These are phyloP conservation scores for Phainopepla nitens DNA, from an alignment of 2,113 vertebrate genomes.

Conservation along the genomic window DNA sequence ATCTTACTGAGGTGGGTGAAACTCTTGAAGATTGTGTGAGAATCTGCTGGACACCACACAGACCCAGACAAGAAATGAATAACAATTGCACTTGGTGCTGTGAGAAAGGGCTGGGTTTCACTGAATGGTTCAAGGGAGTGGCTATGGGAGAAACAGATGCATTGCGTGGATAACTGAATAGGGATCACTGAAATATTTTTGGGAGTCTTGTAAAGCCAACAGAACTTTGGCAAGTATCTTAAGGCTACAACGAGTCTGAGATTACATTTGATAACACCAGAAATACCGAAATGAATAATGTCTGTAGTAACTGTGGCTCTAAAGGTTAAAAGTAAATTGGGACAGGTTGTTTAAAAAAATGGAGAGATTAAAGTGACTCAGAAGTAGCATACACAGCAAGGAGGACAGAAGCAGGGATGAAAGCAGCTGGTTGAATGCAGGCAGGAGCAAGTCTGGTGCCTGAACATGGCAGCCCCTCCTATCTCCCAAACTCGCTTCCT, in stretches of 20 bases:
- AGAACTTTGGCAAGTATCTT: neutral
- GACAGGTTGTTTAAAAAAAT: neutral
- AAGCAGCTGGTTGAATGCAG: neutral
- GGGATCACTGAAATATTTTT: neutral
- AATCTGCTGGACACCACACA: neutral
- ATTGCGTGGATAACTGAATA: neutral
- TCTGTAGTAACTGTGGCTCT: neutral
- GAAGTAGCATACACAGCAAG: neutral
- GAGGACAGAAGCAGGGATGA: neutral
- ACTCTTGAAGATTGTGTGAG: neutral
- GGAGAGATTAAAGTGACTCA: neutral
- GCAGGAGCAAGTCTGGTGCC: neutral
- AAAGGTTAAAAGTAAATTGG: neutral
- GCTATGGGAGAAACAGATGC: neutral
- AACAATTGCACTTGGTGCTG: neutral
- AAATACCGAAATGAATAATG: neutral
- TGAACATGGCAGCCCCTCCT: neutral
- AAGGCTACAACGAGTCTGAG: neutral
- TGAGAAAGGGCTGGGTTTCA: neutral
- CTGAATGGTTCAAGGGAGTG: fast-evolving
- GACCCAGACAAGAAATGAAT: neutral
- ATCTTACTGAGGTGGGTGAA: neutral
- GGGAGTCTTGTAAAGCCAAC: neutral
- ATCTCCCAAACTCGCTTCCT: neutral
- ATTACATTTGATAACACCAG: neutral